phyloP scores from a whole-genome alignment of 2,888 invertebrate species.

The Orthonevra nobilis region DNA sequence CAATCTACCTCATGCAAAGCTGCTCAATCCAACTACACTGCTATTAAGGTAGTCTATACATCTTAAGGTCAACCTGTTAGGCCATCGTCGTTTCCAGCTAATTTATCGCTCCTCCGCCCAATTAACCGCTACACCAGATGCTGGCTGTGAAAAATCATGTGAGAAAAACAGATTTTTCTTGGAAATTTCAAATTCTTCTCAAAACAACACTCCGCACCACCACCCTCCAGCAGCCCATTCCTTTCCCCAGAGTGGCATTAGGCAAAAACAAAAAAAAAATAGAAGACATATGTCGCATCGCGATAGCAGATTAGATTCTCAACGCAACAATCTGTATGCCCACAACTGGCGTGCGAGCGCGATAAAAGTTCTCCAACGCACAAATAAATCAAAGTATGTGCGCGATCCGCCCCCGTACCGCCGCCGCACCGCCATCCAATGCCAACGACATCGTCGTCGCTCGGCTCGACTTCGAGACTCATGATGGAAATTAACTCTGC shows the following conservation, averaged over 20 bases:
- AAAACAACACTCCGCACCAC: background rate
- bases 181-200: slow-evolving; percentile 41
- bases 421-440: background rate
- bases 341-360: slow-evolving; percentile 49
- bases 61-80: slow-evolving; percentile 38
- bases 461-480: slow-evolving; percentile 33
- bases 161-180: slow-evolving; percentile 35
- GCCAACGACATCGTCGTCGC: slow-evolving; percentile 14
- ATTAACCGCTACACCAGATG: slow-evolving; percentile 46
- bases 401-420: background rate
- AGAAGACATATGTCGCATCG: slow-evolving; percentile 53
- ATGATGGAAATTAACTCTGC: slow-evolving; percentile 51
- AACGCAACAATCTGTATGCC: slow-evolving; percentile 59
- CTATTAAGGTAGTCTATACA: no score
- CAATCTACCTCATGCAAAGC: background rate
- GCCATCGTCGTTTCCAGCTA: slow-evolving; percentile 37
- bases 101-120: slow-evolving; percentile 45
- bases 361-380: slow-evolving; percentile 61
- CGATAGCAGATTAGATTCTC: slow-evolving; percentile 52
- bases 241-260: slow-evolving; percentile 26
- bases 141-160: slow-evolving; percentile 36
- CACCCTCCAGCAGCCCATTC: background rate
- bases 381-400: slow-evolving; percentile 60
- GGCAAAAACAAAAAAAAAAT: slow-evolving; percentile 6
- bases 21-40: no score